Percentiles rank a stretch among this genome's conserved stretches.
phyloP scores from a whole-genome alignment of 2,888 invertebrate genomes.

The Cheilosia vernalis region DNA sequence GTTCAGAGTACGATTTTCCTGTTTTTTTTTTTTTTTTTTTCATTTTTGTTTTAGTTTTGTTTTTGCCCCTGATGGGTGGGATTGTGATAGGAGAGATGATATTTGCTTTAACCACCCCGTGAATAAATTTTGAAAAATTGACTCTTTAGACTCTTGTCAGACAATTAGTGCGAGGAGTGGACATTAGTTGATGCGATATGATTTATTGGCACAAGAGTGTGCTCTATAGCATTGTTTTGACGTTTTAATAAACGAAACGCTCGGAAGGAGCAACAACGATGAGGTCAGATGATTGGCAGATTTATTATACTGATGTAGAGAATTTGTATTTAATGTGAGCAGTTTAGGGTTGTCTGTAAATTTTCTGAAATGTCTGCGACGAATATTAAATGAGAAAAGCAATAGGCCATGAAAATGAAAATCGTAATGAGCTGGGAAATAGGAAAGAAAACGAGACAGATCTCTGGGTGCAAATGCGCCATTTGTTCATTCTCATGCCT shows the following conservation, averaged over 20 bases:
- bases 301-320: background rate
- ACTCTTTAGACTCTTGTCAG: background rate
- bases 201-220: slow-evolving; percentile 28
- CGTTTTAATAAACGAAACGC: slow-evolving; percentile 26
- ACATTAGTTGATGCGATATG: slow-evolving; percentile 11
- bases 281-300: background rate
- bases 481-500: too few relatives aligned
- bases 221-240: slow-evolving; percentile 10
- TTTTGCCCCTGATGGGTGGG: background rate
- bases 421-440: too few relatives aligned
- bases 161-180: slow-evolving; percentile 30
- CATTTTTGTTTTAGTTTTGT: background rate
- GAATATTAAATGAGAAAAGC: too few relatives aligned
- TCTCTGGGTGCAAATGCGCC: too few relatives aligned
- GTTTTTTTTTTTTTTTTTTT: background rate
- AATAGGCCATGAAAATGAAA: too few relatives aligned
- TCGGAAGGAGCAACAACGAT: background rate
- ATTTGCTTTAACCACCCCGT: background rate
- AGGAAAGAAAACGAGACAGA: too few relatives aligned
- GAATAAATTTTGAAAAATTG: slow-evolving; percentile 20
- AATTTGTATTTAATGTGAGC: too few relatives aligned
- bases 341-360: too few relatives aligned
- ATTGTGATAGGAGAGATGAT: background rate
- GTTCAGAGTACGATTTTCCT: background rate
- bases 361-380: too few relatives aligned